Evolutionary conservation across 2,888 invertebrate species (phyloP), one percentile per base, ranked within the genome.

Genomic region (Ecdyonurus torrentis): DNA sequence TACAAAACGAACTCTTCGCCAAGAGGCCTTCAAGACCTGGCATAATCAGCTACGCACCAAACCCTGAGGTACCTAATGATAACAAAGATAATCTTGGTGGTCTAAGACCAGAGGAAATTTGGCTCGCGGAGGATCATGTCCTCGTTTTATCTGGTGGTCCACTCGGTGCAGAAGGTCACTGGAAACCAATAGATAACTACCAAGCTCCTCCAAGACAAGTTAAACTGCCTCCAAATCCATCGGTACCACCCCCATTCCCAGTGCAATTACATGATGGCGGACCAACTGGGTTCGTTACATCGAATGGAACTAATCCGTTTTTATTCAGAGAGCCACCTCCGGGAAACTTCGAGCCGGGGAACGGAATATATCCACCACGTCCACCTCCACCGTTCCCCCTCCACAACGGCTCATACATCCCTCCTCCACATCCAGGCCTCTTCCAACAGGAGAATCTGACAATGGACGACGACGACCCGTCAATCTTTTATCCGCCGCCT

Each of bases 171-270:
- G 64, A 76, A 75, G 61, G 68, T 58, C 68, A 72, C 18, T 91
- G 91, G 91, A 83, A 86, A 61, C 85, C 91, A 23, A 89, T 92
- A 68, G 92, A 92, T 72, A 83, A 86, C 73, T 92, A 88, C 74
- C 81, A 85, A 74, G 90, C 91, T 67, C 90, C 91, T 24, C 80
- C 81, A 71, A 83, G 91, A 70, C 91, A 87, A 76, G 89, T 92
- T 72, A 90, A 89, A 76, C 81, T 92, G 70, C 91, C 91, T 58
- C 76, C 83, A 61, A 84, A 85, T 74, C 90, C 91, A 10, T 65
- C 52, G 75, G 84, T 91, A 70, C 91, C 92, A 76, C 92, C 92
- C 81, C 92, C 92, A 78, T 92, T 92, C 86, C 92, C 92, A 73
- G 86, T 92, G 76, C 91, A 89, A 78, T 85, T 92, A 75, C 81